These are phyloP conservation scores for Gallinago media DNA, from an alignment of 2,113 vertebrate genomes.

Conservation along the genomic window DNA sequence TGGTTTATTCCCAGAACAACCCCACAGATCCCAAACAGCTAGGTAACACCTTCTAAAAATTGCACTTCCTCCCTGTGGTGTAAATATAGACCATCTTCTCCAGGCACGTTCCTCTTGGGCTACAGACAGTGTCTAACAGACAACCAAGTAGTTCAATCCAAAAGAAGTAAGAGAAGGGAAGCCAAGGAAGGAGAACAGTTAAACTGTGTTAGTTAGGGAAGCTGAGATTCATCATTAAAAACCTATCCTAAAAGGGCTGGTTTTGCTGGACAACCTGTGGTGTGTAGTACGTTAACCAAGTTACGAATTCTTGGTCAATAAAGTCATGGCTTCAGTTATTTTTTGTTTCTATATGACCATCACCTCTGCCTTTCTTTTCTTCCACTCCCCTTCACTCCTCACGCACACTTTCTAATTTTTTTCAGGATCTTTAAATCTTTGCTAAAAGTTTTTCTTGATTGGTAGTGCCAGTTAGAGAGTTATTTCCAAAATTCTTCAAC, in stretches of 20 bases:
- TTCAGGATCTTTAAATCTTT: background rate
- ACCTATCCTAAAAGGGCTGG: background rate
- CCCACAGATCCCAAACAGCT: background rate
- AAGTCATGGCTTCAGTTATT: background rate
- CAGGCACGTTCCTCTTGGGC: background rate
- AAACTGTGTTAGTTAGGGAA: background rate
- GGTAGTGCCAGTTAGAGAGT: background rate
- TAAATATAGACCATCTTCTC: background rate
- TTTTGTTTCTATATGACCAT: background rate
- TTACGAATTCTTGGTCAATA: background rate
- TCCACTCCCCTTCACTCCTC: background rate
- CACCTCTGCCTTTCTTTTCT: background rate
- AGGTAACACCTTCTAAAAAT: background rate
- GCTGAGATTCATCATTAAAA: background rate
- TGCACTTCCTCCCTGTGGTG: background rate
- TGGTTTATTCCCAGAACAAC: background rate
- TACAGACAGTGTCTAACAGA: background rate
- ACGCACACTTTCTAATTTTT: background rate
- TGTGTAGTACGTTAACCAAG: background rate
- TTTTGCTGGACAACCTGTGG: background rate
- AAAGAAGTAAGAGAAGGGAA: background rate
- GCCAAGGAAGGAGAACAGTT: background rate
- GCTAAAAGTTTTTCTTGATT: background rate
- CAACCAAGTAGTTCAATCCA: background rate
- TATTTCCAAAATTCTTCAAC: background rate